Evolutionary conservation across 1,140 invertebrate species (phyloP).

Genomic region (Geopemphigus sp.): DNA sequence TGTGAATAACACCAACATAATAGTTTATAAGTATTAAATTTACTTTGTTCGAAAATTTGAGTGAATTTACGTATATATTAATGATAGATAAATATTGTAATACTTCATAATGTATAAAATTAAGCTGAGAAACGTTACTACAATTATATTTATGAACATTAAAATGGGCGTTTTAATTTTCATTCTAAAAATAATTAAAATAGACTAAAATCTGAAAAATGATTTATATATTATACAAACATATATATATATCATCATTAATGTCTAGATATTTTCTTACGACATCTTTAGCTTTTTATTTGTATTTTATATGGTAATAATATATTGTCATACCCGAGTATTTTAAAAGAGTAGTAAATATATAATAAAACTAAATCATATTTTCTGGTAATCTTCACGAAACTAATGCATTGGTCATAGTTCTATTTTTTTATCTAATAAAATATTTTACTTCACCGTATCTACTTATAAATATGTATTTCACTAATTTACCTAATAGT

Average conservation of each 20-base stretch:
- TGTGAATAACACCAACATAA: too few species aligned
- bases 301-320: slow-evolving; percentile 21
- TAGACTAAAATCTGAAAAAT: not conserved
- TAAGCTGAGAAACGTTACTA: too few species aligned
- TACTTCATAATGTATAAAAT: too few species aligned
- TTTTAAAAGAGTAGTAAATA: not conserved
- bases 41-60: too few species aligned
- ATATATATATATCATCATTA: not conserved
- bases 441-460: not conserved
- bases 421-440: not conserved
- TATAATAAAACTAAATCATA: not conserved
- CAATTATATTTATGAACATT: too few species aligned
- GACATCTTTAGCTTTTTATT: slow-evolving; percentile 1
- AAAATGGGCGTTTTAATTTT: too few species aligned
- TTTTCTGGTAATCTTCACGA: not conserved
- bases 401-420: not conserved
- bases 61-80: too few species aligned
- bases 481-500: too few species aligned
- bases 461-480: not conserved
- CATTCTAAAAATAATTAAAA: not conserved
- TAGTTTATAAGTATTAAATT: too few species aligned
- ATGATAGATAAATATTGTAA: too few species aligned
- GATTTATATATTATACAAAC: not conserved
- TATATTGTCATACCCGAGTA: slow-evolving; percentile 14
- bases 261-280: slow-evolving; percentile 32